phyloP scores from a whole-genome alignment of 1,140 invertebrate genomes.

The Hypothenemus hampei region DNA sequence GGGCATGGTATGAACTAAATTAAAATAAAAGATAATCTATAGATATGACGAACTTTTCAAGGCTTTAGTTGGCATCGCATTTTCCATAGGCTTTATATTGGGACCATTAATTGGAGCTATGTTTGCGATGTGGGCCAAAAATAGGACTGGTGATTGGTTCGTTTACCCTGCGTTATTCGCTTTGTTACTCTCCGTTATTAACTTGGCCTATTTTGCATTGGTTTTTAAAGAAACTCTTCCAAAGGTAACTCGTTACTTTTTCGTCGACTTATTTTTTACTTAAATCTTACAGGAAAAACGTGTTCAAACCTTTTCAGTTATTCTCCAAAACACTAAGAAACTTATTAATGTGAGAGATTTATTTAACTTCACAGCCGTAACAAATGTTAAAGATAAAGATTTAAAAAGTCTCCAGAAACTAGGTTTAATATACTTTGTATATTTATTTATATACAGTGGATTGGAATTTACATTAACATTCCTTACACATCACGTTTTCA shows the following conservation, averaged over 20 bases:
- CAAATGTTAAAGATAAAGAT: conserved; percentile 55
- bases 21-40: neutral
- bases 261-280: conserved; percentile 17
- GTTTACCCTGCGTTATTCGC: conserved; percentile 82
- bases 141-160: conserved; percentile 66
- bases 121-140: conserved; percentile 72
- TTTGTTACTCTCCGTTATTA: conserved; percentile 67
- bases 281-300: conserved; percentile 62
- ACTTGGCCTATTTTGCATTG: conserved; percentile 73
- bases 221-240: conserved; percentile 84
- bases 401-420: conserved; percentile 63
- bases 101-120: conserved; percentile 92
- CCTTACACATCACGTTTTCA: conserved; percentile 88
- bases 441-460: conserved; percentile 95
- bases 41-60: conserved; percentile 48
- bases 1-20: conserved; percentile 78
- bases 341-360: conserved; percentile 57
- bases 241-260: conserved; percentile 46
- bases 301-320: conserved; percentile 54
- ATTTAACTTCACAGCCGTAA: conserved; percentile 60
- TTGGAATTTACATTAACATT: conserved; percentile 98
- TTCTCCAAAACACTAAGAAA: conserved; percentile 65
- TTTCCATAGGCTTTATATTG: conserved; percentile 94
- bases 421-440: conserved; percentile 88
- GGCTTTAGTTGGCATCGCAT: conserved; percentile 95